phyloP scores from a whole-genome alignment of 2,888 invertebrate species.

The Eulithis testata region DNA sequence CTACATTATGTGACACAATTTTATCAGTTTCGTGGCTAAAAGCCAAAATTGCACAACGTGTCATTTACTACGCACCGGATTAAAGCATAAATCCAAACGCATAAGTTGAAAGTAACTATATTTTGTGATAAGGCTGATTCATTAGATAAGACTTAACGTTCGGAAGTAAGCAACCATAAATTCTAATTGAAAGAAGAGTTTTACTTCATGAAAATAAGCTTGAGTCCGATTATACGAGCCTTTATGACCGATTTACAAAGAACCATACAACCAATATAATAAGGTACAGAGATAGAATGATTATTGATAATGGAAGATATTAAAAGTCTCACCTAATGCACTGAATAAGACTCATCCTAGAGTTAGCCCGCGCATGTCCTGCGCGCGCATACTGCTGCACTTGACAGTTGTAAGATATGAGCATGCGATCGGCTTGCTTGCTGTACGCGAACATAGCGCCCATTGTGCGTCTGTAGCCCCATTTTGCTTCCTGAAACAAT shows the following conservation, averaged over 20 bases:
- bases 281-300: too few species aligned
- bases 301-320: not conserved
- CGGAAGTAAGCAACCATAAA: too few species aligned
- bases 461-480: constrained; percentile 83
- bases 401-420: constrained; percentile 84
- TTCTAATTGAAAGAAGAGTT: too few species aligned
- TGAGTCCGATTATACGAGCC: too few species aligned
- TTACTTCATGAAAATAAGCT: too few species aligned
- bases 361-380: constrained; percentile 70
- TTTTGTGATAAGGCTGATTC: too few species aligned
- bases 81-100: too few species aligned
- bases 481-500: constrained; percentile 80
- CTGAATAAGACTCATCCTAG: constrained; percentile 90
- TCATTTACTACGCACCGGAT: constrained; percentile 7
- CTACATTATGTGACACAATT: constrained; percentile 10
- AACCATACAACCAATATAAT: too few species aligned
- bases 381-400: constrained; percentile 78
- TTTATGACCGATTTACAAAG: too few species aligned
- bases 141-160: too few species aligned
- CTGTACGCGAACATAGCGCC: constrained; percentile 83
- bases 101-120: not conserved
- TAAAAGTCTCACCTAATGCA: constrained; percentile 87
- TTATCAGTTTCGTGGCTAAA: constrained; percentile 44
- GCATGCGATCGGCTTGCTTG: constrained; percentile 81
- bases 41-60: constrained; percentile 54